Base-by-base conservation (phyloP, 2,888 invertebrate genomes). In the Nomada goodeniana region DNA sequence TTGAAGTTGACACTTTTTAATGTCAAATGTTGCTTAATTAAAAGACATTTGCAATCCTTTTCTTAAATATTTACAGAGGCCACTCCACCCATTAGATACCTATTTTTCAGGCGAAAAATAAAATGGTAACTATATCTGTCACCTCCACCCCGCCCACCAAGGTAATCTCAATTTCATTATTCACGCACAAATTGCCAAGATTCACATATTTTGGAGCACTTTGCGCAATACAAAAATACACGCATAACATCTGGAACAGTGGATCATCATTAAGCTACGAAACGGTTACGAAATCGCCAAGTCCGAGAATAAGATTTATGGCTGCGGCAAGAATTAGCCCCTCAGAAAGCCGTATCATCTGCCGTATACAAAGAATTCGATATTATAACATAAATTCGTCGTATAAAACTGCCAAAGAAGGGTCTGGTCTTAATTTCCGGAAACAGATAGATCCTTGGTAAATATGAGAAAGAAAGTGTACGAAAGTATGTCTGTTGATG, bases 271-370 rank as follows among this genome's bases (percentile, higher is more conserved):
- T 74, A 65, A 65, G 57, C 64, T 47, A 52, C 26, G 29, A 23
- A 67, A 36, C 53, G 11, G 65, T 65, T 65, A 65, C 52, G 65
- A 65, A 65, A 65, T 65, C 26, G 65, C 64, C 13, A 60, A n/a
- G 36, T 26, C 52, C n/a, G n/a, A 29, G 52, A 29, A 15, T 29
- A 47, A 29, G 52, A 65, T 65, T 65, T 65, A 65, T 65, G n/a
- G 18, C 11, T 3, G n/a, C 52, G n/a, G 29, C 50, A n/a, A 29
- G 29, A 65, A 65, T 65, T 65, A 29, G 50, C 50, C 50, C 29
- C n/a, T n/a, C 61, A 5, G 10, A 9, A 18, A 36, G 36, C 9
- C 10, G 42, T 42, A 47, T 23, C 15, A n/a, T 13, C 20, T 10
- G 53, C 53, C 53, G 20, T 7, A 36, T 36, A 7, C 36, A 36